Base-by-base conservation (phyloP, 2,888 invertebrate species). In the Griposia aprilina region DNA sequence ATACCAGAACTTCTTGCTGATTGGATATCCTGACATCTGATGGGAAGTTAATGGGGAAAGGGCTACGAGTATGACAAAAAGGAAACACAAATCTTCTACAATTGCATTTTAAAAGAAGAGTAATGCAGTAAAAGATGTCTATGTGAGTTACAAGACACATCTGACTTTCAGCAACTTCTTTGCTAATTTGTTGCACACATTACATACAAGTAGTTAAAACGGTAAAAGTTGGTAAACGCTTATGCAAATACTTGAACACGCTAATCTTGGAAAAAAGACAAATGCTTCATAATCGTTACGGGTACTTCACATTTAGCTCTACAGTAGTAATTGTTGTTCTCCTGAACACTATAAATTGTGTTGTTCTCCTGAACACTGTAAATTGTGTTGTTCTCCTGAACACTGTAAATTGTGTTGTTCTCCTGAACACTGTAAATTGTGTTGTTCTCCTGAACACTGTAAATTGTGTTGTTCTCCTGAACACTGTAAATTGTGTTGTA, bases 181-280 rank as follows among this genome's bases (percentile, higher is more conserved):
- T 36, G 71, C 68, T 77, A 77, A 83, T 82, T 77, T 52, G 7
- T 77, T 76, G 79, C 83, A 70, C 63, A 86, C 41, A 81, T 50
- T 85, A 62, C 30, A 76, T 80, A 65, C 57, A n/a, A 65, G 59
- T 59, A 57, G 45, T 69, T 70, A 69, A 74, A 52, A 69, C 48
- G 30, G 69, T 69, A 82, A 75, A 75, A 73, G 69, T 86, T 78
- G 48, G 86, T 73, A 75, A 86, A 78, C 63, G 66, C 23, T 82
- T 76, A 78, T 67, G 84, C 60, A 73, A 82, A 84, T 75, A 62
- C 41, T 45, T 55, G 3, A 60, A 70, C 74, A 69, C 65, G 73
- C 50, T 74, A 71, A 82, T 74, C 62, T 82, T 36, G 20, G 13
- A 26, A 82, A 80, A 81, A 80, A 71, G 10, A 17, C n/a, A 41